Percentiles rank a stretch among this genome's conserved stretches.
phyloP scores from a whole-genome alignment of 2,797 vertebrate species.

The Smutsia gigantea region DNA sequence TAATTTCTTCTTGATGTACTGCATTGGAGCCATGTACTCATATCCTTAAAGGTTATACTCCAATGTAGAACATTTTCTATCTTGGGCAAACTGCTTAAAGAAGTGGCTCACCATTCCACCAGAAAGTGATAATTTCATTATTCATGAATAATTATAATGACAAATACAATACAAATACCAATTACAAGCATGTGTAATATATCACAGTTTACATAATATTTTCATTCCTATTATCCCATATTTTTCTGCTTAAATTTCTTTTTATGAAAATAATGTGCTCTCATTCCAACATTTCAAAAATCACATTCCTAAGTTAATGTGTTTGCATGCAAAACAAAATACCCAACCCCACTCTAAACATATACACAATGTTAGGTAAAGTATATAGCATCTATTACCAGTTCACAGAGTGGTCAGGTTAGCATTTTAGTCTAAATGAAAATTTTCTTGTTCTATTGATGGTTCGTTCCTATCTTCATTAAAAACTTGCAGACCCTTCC shows the following conservation, averaged over 20 bases:
- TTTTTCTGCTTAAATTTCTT: not conserved
- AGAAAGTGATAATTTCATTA: not conserved
- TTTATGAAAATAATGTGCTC: not conserved
- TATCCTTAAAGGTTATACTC: not conserved
- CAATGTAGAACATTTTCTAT: not conserved
- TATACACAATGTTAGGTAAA: not conserved
- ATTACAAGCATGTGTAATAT: not conserved
- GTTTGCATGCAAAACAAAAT: not conserved
- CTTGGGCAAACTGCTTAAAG: not conserved
- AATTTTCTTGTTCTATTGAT: not conserved
- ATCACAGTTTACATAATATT: not conserved
- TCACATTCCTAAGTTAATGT: not conserved
- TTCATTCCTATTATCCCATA: not conserved
- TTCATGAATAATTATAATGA: slow-evolving; percentile 1
- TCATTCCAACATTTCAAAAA: not conserved
- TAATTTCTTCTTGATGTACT: slow-evolving; percentile 3
- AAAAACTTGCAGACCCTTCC: not conserved
- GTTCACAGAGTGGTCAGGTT: not conserved
- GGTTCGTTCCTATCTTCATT: not conserved
- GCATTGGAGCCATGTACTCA: not conserved
- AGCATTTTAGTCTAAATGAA: not conserved
- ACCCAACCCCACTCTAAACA: not conserved
- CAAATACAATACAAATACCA: not conserved
- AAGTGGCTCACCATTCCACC: not conserved
- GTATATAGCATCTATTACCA: not conserved